A percentile compares a stretch with the other conserved stretches of the same genome.
phyloP scores from a whole-genome alignment of 2,113 vertebrate species.

The Colinus virginianus region DNA sequence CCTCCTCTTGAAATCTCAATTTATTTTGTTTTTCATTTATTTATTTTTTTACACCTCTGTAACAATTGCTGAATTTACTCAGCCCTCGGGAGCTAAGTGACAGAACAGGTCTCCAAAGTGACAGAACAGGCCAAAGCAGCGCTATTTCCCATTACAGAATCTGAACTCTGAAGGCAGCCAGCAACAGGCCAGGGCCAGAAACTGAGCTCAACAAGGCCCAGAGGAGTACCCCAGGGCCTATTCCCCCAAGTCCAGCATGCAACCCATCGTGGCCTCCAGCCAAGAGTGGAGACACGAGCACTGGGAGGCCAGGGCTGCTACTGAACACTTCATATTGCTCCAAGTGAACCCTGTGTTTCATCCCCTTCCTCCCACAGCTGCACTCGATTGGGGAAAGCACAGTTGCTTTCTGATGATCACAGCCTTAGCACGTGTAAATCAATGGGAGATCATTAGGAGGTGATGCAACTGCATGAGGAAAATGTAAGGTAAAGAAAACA shows the following conservation, averaged over 20 bases:
- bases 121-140: neutral
- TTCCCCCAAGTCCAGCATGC: neutral
- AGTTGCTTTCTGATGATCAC: rapidly evolving
- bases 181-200: neutral
- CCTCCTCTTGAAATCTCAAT: neutral
- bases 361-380: neutral
- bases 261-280: neutral
- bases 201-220: neutral
- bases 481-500: neutral
- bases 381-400: neutral
- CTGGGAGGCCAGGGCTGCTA: neutral
- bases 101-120: neutral
- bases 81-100: neutral
- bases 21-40: neutral
- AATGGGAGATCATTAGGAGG: neutral
- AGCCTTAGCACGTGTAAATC: neutral
- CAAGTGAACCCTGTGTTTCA: neutral
- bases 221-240: neutral
- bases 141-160: neutral
- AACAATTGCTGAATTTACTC: neutral
- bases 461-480: slow-evolving; percentile 6
- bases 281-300: slow-evolving; percentile 26
- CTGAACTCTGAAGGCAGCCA: neutral
- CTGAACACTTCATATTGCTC: neutral
- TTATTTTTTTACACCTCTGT: neutral